phyloP scores from a whole-genome alignment of 2,888 invertebrate species.

The Silvanus unidentatus region DNA sequence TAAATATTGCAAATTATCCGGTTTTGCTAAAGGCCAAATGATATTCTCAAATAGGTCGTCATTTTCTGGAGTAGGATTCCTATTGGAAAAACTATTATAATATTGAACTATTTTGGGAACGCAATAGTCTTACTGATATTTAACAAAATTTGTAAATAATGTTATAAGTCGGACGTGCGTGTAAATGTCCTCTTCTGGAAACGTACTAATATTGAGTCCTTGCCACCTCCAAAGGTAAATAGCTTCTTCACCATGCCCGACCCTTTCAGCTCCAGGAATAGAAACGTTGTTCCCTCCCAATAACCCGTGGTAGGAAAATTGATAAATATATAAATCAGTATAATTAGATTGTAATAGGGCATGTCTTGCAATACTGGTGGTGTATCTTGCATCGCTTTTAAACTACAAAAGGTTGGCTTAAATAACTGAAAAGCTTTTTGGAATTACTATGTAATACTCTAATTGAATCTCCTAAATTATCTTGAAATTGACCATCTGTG shows the following conservation, averaged over 20 bases:
- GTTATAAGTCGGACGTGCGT: neutral
- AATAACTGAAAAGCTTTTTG: neutral
- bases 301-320: conserved; percentile 15
- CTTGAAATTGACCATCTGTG: neutral
- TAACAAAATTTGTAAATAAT: neutral
- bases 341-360: conserved; percentile 9
- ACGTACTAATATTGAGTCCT: too few species aligned
- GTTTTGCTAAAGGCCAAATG: neutral
- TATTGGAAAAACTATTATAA: neutral
- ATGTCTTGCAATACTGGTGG: neutral
- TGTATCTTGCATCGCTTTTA: neutral
- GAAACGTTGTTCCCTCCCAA: conserved; percentile 2
- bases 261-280: conserved; percentile 6
- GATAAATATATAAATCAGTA: conserved; percentile 12
- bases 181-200: neutral
- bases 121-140: neutral
- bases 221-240: conserved; percentile 1
- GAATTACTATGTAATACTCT: neutral
- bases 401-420: neutral
- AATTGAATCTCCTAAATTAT: neutral
- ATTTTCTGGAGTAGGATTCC: neutral
- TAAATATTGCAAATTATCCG: conserved; percentile 3
- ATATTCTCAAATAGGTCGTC: neutral
- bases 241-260: conserved; percentile 6
- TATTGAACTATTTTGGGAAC: neutral